Conservation (phyloP, 2,888 invertebrate species). For the Drosophila mimetica region DNA sequence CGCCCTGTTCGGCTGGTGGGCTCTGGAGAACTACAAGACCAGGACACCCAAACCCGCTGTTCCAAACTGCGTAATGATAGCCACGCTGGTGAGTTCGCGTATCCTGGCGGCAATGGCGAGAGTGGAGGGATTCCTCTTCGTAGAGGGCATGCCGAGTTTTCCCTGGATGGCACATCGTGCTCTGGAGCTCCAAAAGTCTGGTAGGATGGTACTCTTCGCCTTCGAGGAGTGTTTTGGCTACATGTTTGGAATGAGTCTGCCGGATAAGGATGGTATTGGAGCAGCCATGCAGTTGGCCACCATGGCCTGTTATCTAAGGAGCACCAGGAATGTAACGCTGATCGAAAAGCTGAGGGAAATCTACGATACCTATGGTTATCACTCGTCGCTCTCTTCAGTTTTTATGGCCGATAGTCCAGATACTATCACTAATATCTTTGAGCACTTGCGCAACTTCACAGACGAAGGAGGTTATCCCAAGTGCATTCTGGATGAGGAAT, state of each 20-base stretch:
- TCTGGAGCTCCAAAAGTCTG: slow-evolving; percentile 88
- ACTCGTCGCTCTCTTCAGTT: slow-evolving; percentile 93
- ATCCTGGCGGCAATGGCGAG: slow-evolving; percentile 93
- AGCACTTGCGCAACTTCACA: slow-evolving; percentile 90
- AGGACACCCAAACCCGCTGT: slow-evolving; percentile 83
- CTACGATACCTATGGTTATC: slow-evolving; percentile 94
- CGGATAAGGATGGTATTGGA: slow-evolving; percentile 98
- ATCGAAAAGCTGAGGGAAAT: slow-evolving; percentile 89
- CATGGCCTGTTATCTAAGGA: slow-evolving; percentile 89
- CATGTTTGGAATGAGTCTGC: slow-evolving; percentile 93
- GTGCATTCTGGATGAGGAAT: slow-evolving; percentile 87
- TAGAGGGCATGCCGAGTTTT: slow-evolving; percentile 98
- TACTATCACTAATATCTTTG: slow-evolving; percentile 90
- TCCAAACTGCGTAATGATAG: slow-evolving; percentile 91
- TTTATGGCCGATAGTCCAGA: slow-evolving; percentile 91
- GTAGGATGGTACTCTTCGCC: slow-evolving; percentile 94
- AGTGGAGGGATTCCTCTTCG: slow-evolving; percentile 90
- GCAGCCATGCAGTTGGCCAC: slow-evolving; percentile 93
- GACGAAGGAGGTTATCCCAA: slow-evolving; percentile 89
- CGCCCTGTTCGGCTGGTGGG: slow-evolving; percentile 97
- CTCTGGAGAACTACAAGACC: slow-evolving; percentile 87
- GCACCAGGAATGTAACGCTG: slow-evolving; percentile 86
- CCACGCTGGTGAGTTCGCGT: slow-evolving; percentile 98
- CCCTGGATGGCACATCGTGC: slow-evolving; percentile 99
- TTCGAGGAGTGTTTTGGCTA: slow-evolving; percentile 99